phyloP scores from a whole-genome alignment of 2,888 invertebrate species.

The Phrixothrix hirtus region DNA sequence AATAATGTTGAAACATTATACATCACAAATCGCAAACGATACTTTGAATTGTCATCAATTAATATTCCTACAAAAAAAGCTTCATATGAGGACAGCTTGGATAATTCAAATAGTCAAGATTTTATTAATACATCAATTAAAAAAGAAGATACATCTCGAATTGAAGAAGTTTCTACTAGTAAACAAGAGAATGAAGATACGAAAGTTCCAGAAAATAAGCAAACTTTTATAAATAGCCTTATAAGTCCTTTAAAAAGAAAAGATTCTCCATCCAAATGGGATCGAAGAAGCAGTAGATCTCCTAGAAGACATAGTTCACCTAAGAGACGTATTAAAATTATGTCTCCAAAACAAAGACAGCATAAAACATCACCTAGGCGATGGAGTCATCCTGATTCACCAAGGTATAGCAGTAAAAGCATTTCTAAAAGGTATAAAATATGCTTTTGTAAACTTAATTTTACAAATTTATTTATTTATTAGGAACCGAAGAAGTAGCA shows the following conservation, averaged over 20 bases:
- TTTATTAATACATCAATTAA: constrained; percentile 36
- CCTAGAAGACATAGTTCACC: constrained; percentile 14
- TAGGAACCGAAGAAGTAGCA: constrained; percentile 5
- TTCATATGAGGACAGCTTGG: constrained; percentile 40
- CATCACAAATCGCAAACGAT: constrained; percentile 19
- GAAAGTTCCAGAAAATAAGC: no score
- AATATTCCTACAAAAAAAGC: constrained; percentile 42
- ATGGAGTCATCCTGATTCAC: constrained; percentile 31
- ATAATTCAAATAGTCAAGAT: constrained; percentile 41
- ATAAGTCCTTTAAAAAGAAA: no score
- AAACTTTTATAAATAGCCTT: no score
- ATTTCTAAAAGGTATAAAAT: background rate
- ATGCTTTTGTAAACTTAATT: no score
- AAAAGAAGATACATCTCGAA: constrained; percentile 32
- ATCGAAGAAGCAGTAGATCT: constrained; percentile 8
- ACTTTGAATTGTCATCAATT: constrained; percentile 42
- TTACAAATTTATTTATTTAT: background rate
- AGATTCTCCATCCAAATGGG: constrained; percentile 7
- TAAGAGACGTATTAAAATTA: constrained; percentile 6
- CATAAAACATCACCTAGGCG: constrained; percentile 11
- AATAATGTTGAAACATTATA: constrained; percentile 1
- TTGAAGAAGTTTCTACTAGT: constrained; percentile 16
- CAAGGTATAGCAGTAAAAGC: constrained; percentile 22
- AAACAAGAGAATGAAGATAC: constrained; percentile 3
- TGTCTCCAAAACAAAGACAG: constrained; percentile 11